Evolutionary conservation across 1,140 invertebrate genomes (phyloP).

Genomic region (Coboldia fuscipes): DNA sequence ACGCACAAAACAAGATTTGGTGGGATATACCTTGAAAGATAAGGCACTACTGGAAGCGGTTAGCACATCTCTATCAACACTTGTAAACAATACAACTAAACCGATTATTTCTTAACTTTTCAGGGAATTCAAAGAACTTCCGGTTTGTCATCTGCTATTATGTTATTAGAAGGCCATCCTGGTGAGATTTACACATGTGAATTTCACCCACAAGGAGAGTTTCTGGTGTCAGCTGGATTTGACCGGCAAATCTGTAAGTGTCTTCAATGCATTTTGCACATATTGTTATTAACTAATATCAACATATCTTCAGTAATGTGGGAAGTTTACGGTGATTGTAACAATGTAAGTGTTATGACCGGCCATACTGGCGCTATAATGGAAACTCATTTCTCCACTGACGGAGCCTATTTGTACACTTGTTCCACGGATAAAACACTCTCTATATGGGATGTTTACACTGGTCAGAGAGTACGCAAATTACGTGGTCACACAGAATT

Average conservation of each 20-base stretch:
- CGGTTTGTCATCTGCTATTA: conserved; percentile 77
- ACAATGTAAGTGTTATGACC: conserved; percentile 80
- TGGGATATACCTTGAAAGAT: conserved; percentile 17
- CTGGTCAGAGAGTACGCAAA: conserved; percentile 71
- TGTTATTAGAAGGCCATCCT: conserved; percentile 91
- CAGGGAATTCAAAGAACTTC: conserved; percentile 57
- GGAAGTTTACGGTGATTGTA: conserved; percentile 96
- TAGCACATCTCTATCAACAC: conserved; percentile 6
- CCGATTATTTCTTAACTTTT: background rate
- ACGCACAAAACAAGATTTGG: conserved; percentile 36
- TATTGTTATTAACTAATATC: no score
- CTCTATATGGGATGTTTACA: conserved; percentile 85
- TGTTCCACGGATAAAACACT: conserved; percentile 89
- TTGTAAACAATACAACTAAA: background rate
- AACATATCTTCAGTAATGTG: conserved; percentile 78
- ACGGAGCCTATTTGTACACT: conserved; percentile 76
- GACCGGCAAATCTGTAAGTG: conserved; percentile 91
- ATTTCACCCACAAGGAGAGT: conserved; percentile 91
- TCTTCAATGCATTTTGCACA: background rate
- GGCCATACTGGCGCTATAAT: conserved; percentile 94
- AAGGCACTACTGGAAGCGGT: conserved; percentile 19
- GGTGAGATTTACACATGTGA: conserved; percentile 85
- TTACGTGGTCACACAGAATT: conserved; percentile 79
- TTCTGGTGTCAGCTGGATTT: conserved; percentile 87
- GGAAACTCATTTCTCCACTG: conserved; percentile 89